Percentiles rank a stretch among this genome's conserved stretches.
phyloP scores from a whole-genome alignment of 2,888 invertebrate species.

The Danaus chrysippus region DNA sequence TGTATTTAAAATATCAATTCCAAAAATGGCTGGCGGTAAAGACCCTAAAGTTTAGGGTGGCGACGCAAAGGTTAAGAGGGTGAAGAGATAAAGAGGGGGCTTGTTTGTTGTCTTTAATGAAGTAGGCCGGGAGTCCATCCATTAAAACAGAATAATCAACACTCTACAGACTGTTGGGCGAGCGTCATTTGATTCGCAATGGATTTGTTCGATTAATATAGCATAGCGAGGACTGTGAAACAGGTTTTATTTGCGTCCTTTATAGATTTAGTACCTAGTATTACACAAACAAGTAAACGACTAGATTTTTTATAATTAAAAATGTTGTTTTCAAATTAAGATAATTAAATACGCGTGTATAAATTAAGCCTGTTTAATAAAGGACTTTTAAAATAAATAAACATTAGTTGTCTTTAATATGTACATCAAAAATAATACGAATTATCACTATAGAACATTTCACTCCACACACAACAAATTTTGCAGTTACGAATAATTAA shows the following conservation, averaged over 20 bases:
- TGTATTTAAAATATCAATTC: constrained; percentile 9
- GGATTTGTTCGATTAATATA: constrained; percentile 21
- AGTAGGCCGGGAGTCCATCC: constrained; percentile 60
- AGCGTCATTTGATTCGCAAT: constrained; percentile 21
- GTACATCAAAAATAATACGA: no score
- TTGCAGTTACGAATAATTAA: no score
- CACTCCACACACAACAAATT: no score
- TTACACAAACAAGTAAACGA: no score
- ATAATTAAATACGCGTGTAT: no score
- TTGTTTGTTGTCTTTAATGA: constrained; percentile 74
- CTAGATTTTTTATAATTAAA: no score
- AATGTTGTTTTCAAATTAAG: no score
- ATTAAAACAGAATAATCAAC: constrained; percentile 58
- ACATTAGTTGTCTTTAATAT: no score
- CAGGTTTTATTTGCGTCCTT: not conserved
- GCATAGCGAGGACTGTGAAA: not conserved
- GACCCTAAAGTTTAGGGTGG: constrained; percentile 25
- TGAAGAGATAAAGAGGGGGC: constrained; percentile 57
- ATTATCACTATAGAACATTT: no score
- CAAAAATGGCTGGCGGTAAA: constrained; percentile 17
- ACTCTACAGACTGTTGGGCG: constrained; percentile 22
- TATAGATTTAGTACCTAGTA: not conserved
- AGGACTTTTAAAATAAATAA: no score
- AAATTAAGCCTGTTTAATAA: no score
- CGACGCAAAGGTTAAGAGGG: constrained; percentile 50